These are phyloP conservation scores for Sisyra terminalis DNA, from an alignment of 2,888 invertebrate species.

Conservation along the genomic window DNA sequence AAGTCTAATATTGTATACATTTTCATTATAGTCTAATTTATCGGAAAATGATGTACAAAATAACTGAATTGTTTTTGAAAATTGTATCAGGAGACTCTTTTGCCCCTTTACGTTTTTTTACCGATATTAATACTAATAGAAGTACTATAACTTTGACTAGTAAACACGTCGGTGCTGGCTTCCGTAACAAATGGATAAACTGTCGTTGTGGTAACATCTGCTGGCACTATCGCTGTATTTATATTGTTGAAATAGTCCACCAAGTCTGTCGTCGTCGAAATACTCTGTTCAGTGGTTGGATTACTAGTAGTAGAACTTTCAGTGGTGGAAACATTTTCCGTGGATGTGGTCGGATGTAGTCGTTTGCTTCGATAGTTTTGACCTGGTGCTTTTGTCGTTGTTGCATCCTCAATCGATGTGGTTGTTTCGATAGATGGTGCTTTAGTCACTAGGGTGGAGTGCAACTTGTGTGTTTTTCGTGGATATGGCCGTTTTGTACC, in stretches of 20 bases:
- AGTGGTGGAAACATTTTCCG: not conserved
- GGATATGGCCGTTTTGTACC: not conserved
- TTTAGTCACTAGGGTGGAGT: conserved; percentile 9
- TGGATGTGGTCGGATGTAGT: conserved; percentile 6
- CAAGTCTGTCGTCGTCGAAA: not conserved
- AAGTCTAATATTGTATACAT: no score
- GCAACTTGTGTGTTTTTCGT: conserved; percentile 8
- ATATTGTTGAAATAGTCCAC: not conserved
- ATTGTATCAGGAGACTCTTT: no score
- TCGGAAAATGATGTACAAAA: no score
- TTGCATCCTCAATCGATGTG: conserved; percentile 10
- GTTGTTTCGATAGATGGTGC: conserved; percentile 10
- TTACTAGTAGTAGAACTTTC: not conserved
- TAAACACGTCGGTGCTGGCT: conserved; percentile 15
- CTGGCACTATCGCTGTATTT: not conserved
- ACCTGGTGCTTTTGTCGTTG: conserved; percentile 9
- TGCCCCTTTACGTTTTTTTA: conserved; percentile 13
- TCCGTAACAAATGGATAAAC: not conserved
- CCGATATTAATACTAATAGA: conserved; percentile 35
- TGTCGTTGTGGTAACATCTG: not conserved
- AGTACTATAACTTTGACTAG: conserved; percentile 32
- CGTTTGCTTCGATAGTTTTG: conserved; percentile 7
- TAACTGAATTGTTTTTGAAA: no score
- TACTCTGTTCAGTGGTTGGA: not conserved
- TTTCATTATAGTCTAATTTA: no score